phyloP scores from a whole-genome alignment of 2,113 vertebrate genomes.

The Lophochroa leadbeateri region DNA sequence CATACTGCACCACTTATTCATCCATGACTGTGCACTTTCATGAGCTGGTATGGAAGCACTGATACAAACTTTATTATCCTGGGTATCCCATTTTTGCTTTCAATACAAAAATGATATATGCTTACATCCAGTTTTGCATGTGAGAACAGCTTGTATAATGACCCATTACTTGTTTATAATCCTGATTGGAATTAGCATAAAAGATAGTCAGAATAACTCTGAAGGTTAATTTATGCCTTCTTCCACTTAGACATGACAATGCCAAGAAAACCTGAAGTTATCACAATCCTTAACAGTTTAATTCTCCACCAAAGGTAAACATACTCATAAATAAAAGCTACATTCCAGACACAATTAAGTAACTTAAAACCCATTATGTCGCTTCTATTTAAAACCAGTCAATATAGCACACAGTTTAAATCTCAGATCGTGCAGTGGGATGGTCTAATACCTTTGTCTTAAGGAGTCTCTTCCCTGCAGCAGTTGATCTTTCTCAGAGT shows the following conservation, averaged over 20 bases:
- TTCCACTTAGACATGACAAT: not conserved
- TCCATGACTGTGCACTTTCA: not conserved
- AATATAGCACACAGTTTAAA: not conserved
- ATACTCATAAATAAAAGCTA: not conserved
- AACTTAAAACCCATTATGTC: rapidly evolving
- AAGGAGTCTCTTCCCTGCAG: slow-evolving; percentile 80
- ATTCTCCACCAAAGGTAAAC: not conserved
- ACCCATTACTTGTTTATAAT: not conserved
- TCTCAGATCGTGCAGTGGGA: not conserved
- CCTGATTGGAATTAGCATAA: not conserved
- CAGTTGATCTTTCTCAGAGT: slow-evolving; percentile 91
- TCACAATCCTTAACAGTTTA: not conserved
- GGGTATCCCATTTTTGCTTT: not conserved
- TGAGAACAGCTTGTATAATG: not conserved
- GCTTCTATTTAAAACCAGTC: not conserved
- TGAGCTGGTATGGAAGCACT: not conserved
- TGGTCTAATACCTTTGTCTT: slow-evolving; percentile 82
- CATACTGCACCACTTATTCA: not conserved
- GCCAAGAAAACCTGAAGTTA: not conserved
- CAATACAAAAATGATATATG: not conserved
- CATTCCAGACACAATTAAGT: not conserved
- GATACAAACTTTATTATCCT: not conserved
- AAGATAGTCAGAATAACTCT: not conserved
- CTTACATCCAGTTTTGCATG: not conserved
- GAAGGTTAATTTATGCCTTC: not conserved